A percentile compares a stretch with the other conserved stretches of the same genome.
Evolutionary conservation across 2,797 vertebrate genomes (phyloP).

Genomic region (Perdix hodgsoniae): DNA sequence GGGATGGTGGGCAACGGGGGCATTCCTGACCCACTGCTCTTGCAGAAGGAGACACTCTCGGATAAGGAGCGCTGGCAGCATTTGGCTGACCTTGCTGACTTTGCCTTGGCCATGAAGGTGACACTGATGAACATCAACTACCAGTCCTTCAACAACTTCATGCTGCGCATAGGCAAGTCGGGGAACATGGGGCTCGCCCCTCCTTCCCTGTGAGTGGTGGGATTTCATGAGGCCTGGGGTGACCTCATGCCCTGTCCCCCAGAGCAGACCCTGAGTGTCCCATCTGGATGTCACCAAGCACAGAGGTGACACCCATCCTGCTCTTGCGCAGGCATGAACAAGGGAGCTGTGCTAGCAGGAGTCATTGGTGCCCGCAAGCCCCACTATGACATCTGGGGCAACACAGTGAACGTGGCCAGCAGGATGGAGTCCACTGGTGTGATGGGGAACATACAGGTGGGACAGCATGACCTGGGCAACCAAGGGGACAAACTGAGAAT

Average conservation of each 20-base stretch:
- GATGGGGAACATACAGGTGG: constrained; percentile 97
- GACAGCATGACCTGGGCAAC: neutral
- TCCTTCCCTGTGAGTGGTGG: neutral
- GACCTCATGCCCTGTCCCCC: too few relatives aligned
- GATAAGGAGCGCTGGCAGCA: constrained; percentile 92
- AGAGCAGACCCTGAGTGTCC: neutral
- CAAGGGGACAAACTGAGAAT: neutral
- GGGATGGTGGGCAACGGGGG: rapidly evolving
- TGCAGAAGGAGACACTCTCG: constrained; percentile 85
- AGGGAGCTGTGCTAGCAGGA: constrained; percentile 92
- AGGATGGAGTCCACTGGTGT: constrained; percentile 97
- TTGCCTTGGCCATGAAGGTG: constrained; percentile 95
- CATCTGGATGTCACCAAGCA: rapidly evolving
- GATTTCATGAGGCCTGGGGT: too few relatives aligned
- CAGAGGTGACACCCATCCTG: rapidly evolving
- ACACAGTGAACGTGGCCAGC: constrained; percentile 96
- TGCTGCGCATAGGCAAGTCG: constrained; percentile 93
- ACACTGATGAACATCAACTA: constrained; percentile 95
- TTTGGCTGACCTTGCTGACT: constrained; percentile 92
- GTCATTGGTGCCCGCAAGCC: constrained; percentile 96
- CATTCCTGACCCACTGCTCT: neutral
- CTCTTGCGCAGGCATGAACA: constrained; percentile 88
- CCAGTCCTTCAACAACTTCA: constrained; percentile 98
- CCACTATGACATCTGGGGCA: constrained; percentile 98
- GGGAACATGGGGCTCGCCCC: neutral